phyloP scores from a whole-genome alignment of 2,113 vertebrate genomes.

The Heliornis fulica region DNA sequence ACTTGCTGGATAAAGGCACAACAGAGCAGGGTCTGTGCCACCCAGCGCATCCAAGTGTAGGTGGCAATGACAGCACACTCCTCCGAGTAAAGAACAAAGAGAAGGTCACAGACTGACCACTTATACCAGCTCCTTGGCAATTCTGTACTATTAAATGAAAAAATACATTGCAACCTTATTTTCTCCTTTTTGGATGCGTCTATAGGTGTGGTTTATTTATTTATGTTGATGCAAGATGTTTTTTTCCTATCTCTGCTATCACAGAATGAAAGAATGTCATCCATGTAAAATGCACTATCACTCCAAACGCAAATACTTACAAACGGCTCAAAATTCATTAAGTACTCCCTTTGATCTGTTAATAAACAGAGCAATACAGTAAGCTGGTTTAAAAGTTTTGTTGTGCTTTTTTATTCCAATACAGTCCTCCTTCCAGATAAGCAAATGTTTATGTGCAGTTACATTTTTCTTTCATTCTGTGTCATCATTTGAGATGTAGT shows the following conservation, averaged over 20 bases:
- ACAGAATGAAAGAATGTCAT: background rate
- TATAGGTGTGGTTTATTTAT: background rate
- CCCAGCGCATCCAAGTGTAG: accelerated
- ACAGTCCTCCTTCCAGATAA: slow-evolving; percentile 9
- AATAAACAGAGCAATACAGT: background rate
- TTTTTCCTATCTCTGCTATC: background rate
- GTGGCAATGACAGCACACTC: background rate
- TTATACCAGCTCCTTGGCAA: background rate
- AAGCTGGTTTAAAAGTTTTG: slow-evolving; percentile 18
- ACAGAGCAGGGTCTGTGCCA: background rate
- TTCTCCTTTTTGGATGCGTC: background rate
- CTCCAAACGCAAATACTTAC: background rate
- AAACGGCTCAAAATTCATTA: background rate
- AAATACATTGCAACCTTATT: background rate
- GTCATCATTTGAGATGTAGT: background rate
- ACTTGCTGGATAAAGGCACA: background rate
- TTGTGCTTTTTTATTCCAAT: slow-evolving; percentile 51
- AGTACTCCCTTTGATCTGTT: background rate
- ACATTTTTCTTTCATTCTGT: background rate
- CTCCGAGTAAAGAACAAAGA: background rate
- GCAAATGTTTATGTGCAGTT: background rate
- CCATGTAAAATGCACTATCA: background rate
- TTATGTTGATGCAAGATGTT: background rate
- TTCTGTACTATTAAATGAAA: background rate
- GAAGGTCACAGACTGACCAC: background rate